phyloP scores from a whole-genome alignment of 2,113 vertebrate genomes.

The Perca schrenkii region DNA sequence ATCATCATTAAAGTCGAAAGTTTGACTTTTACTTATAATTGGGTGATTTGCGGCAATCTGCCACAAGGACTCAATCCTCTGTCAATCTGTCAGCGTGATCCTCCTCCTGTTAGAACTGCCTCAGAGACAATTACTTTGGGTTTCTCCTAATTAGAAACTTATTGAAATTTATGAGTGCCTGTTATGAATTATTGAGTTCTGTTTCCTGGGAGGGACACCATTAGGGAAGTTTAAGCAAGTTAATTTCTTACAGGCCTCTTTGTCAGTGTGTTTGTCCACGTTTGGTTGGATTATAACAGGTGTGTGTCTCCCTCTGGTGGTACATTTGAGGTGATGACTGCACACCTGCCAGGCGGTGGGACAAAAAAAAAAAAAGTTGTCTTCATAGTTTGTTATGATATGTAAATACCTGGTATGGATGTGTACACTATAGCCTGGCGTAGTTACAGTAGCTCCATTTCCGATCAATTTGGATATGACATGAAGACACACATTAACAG shows the following conservation, averaged over 20 bases:
- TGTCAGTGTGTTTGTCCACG: background rate
- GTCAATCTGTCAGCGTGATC: constrained; percentile 63
- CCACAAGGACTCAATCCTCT: constrained; percentile 46
- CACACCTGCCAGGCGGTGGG: background rate
- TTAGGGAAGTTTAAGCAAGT: constrained; percentile 45
- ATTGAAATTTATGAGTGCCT: constrained; percentile 69
- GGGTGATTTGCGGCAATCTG: constrained; percentile 74
- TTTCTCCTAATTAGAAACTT: constrained; percentile 70
- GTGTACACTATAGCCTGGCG: background rate
- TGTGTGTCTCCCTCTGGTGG: constrained; percentile 72
- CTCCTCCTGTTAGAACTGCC: constrained; percentile 57
- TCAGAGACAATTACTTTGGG: constrained; percentile 64
- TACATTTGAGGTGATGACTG: background rate
- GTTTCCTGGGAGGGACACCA: constrained; percentile 53
- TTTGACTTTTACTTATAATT: constrained; percentile 64
- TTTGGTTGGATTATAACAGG: constrained; percentile 10
- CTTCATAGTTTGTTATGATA: background rate
- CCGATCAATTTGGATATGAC: background rate
- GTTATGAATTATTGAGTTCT: constrained; percentile 69
- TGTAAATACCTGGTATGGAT: background rate
- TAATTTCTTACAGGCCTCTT: constrained; percentile 20
- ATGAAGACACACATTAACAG: background rate
- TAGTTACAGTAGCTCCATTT: background rate
- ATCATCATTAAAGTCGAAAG: constrained; percentile 59
- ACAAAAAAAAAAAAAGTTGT: no score